Evolutionary conservation across 2,888 invertebrate genomes (phyloP).

Genomic region (Troides aeacus): DNA sequence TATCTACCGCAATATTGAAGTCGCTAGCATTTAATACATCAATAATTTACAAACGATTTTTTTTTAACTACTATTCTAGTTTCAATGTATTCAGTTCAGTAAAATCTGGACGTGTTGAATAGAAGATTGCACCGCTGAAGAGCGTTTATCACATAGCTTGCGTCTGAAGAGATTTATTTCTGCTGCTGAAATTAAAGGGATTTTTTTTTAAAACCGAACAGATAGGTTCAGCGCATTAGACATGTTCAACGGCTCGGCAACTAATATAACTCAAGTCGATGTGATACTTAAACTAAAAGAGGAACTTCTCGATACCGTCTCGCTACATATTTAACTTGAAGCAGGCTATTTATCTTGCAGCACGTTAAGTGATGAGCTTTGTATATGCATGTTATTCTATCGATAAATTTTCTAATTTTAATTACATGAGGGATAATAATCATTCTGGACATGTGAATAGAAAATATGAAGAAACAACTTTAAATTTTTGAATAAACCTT

Average conservation of each 20-base stretch:
- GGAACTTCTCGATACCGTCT: constrained; percentile 73
- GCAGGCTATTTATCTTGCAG: constrained; percentile 62
- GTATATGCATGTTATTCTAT: neutral
- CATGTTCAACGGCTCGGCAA: constrained; percentile 15
- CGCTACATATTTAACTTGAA: constrained; percentile 75
- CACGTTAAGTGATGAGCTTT: constrained; percentile 5
- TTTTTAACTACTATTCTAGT: no score
- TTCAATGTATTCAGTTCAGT: no score
- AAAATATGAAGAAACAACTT: no score
- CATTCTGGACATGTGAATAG: no score
- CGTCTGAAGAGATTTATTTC: neutral
- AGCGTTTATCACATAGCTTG: neutral
- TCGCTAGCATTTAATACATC: no score
- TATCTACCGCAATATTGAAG: no score
- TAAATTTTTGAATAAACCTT: no score
- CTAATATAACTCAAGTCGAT: constrained; percentile 25
- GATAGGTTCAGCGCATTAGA: constrained; percentile 9
- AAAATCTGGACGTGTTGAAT: no score
- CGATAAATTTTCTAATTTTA: neutral
- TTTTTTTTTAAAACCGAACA: constrained; percentile 11
- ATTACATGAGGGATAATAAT: no score
- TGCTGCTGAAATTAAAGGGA: constrained; percentile 4
- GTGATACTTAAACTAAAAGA: constrained; percentile 39
- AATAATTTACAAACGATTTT: no score
- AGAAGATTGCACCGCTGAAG: no score